Evolutionary conservation across 2,888 invertebrate species (phyloP), one percentile per base, ranked within the genome.

Genomic region (Caenorhabditis sp.): DNA sequence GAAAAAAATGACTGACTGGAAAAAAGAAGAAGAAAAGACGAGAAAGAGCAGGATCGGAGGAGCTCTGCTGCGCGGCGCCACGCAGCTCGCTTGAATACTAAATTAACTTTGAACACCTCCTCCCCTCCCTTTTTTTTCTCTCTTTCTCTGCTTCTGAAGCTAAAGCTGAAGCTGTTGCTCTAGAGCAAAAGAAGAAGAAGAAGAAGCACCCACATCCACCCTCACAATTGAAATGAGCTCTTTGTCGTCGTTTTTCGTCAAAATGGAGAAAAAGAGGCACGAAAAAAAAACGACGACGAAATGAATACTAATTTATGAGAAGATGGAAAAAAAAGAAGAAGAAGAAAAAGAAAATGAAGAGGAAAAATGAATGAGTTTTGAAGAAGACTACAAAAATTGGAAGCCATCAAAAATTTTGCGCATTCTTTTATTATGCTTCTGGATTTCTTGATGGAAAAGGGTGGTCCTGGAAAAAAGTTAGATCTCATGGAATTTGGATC

Each of bases 31-130:
- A 12, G 43, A 43, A 43, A 14, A 43, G 43, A 31, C 31, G 31
- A 4, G 10, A 10, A 31, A 10, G 10, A 31, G 4, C 4, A 31
- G 31, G 31, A 31, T n/a, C n/a, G n/a, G n/a, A n/a, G 36, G 43
- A 10, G 2, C 17, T 43, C 43, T 10, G 43, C 14, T 43, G 43
- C 43, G 43, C 43, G 43, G 43, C 31, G 31, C 31, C 31, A 10
- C 31, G 31, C 31, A 43, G 43, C 43, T 43, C 43, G 43, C 43
- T 17, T 17, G 43, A 43, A 43, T 43, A 43, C 43, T 43, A 43
- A 43, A 43, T 43, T 43, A 43, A 43, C 43, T 43, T 43, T 43
- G 43, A 43, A 43, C 43, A 43, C 43, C 54, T 54, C 54, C 20
- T 21, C 20, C 54, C 20, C 54, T 54, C 54, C 17, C 54, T 17